Percentiles rank a stretch among this genome's conserved stretches.
These are phyloP conservation scores for Cephus runcator DNA, from an alignment of 2,888 invertebrate genomes.

Conservation along the genomic window DNA sequence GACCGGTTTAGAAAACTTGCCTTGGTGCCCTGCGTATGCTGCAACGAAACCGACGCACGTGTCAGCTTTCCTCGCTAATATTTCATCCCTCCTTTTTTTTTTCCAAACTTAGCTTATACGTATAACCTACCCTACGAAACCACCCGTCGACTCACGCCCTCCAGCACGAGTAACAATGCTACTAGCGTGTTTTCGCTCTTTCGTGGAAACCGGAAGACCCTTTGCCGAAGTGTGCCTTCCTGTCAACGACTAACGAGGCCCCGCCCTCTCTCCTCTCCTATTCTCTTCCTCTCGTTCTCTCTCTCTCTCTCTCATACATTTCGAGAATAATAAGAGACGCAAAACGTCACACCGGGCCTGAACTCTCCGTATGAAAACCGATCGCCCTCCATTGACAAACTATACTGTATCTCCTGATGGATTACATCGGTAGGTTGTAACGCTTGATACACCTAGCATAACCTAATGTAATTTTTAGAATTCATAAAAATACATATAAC, in stretches of 20 bases:
- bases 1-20: neutral
- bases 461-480: neutral
- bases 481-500: neutral
- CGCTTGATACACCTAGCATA: neutral
- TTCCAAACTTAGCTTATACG: neutral
- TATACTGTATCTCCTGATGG: neutral
- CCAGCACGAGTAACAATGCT: neutral
- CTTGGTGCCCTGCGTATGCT: neutral
- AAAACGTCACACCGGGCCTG: neutral
- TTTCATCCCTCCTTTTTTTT: neutral
- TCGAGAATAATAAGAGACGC: slow-evolving; percentile 7
- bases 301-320: neutral
- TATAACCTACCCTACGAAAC: neutral
- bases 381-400: neutral
- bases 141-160: slow-evolving; percentile 1
- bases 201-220: slow-evolving; percentile 7
- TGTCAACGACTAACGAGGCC: slow-evolving; percentile 56
- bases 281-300: neutral
- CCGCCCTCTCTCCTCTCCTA: neutral
- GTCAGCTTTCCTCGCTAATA: neutral
- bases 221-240: slow-evolving; percentile 27
- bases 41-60: neutral
- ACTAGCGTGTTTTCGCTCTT: slow-evolving; percentile 1
- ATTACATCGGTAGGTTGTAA: neutral
- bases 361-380: neutral